Evolutionary conservation across 2,797 vertebrate genomes (phyloP).

Genomic region (Scomberomorus guttatus): DNA sequence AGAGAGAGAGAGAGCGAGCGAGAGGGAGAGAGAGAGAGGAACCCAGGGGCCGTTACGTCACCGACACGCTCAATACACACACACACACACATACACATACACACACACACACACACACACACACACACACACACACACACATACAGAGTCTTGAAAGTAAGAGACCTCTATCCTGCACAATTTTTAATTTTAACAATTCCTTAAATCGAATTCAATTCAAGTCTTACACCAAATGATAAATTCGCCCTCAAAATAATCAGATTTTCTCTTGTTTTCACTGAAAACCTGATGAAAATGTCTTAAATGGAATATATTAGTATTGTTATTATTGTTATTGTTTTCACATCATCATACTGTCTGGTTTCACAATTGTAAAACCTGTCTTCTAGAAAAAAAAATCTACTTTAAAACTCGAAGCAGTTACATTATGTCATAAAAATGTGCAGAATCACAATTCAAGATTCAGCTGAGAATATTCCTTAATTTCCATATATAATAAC

Average conservation of each 20-base stretch:
- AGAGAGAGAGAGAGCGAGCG: slow-evolving; percentile 25
- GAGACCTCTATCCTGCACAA: not conserved
- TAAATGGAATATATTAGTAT: not conserved
- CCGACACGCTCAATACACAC: slow-evolving; percentile 46
- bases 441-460: not conserved
- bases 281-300: too few species aligned
- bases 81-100: slow-evolving; percentile 42
- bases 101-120: slow-evolving; percentile 43
- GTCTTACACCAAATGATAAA: not conserved
- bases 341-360: not conserved
- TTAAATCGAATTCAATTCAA: not conserved
- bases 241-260: not conserved
- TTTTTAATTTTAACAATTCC: not conserved
- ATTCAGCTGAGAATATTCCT: not conserved
- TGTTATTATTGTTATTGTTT: not conserved
- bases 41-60: slow-evolving; percentile 73
- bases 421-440: not conserved
- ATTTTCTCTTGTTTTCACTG: not conserved
- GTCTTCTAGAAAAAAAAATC: too few species aligned
- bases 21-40: slow-evolving; percentile 20
- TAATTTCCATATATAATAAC: too few species aligned
- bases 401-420: not conserved
- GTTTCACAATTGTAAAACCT: too few species aligned
- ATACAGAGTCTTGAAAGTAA: not conserved
- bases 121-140: slow-evolving; percentile 11